These are phyloP conservation scores for Paratilapia polleni DNA, from an alignment of 2,113 vertebrate genomes.

Conservation along the genomic window DNA sequence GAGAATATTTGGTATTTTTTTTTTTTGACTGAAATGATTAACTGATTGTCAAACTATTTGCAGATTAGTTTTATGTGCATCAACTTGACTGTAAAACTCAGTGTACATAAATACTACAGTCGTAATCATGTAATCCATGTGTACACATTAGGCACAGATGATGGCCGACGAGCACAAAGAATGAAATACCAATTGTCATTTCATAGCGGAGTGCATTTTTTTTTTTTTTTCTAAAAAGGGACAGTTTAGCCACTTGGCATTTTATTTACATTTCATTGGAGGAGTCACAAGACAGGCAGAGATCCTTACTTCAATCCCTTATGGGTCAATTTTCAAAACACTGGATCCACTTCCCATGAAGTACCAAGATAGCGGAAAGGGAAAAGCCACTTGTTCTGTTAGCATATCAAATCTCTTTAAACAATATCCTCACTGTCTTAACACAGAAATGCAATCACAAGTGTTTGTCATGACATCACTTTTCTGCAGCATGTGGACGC, in stretches of 20 bases:
- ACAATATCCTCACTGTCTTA: background rate
- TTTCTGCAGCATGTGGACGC: background rate
- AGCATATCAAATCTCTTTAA: background rate
- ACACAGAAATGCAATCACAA: background rate
- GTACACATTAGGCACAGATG: background rate
- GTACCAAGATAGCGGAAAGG: fast-evolving
- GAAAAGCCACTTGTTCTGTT: background rate
- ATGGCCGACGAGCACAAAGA: background rate
- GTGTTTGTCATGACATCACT: background rate
- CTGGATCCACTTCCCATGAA: background rate
- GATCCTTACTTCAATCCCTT: fast-evolving
- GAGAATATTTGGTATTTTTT: background rate
- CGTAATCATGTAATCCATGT: background rate
- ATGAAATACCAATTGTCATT: background rate
- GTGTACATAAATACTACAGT: background rate
- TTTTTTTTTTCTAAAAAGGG: too few species aligned
- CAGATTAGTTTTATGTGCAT: background rate
- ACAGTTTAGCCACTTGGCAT: background rate
- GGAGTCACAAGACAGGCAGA: background rate
- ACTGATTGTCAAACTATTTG: background rate
- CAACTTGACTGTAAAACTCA: background rate
- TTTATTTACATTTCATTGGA: background rate
- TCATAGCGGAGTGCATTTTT: background rate
- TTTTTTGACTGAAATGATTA: background rate
- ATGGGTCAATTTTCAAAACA: background rate